These are phyloP conservation scores for Lagodon rhomboides DNA, from an alignment of 2,797 vertebrate genomes.

Conservation along the genomic window DNA sequence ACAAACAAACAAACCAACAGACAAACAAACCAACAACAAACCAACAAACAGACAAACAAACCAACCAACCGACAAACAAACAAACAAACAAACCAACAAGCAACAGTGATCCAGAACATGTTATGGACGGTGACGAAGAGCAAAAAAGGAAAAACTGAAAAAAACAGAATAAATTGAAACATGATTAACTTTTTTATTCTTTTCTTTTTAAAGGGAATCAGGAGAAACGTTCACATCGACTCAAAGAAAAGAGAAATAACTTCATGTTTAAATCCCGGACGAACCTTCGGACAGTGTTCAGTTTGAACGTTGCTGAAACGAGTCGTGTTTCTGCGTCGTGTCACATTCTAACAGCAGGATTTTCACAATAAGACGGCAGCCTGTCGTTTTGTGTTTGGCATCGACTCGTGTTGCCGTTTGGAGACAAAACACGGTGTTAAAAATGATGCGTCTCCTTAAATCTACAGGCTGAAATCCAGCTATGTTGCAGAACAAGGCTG, in stretches of 20 bases:
- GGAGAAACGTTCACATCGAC: background rate
- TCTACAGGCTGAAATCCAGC: background rate
- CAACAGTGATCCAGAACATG: too few species aligned
- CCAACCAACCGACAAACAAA: too few species aligned
- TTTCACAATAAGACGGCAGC: slow-evolving; percentile 2
- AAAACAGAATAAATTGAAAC: background rate
- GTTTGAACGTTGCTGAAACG: background rate
- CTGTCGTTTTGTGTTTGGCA: background rate
- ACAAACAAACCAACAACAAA: too few species aligned
- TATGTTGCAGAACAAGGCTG: background rate
- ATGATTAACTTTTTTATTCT: too few species aligned
- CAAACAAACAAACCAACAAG: too few species aligned
- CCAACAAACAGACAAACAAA: too few species aligned
- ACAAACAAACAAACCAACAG: too few species aligned
- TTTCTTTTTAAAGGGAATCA: too few species aligned
- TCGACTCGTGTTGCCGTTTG: background rate
- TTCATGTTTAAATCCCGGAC: background rate
- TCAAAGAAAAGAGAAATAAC: background rate
- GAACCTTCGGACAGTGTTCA: background rate
- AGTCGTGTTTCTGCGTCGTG: background rate
- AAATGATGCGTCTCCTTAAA: background rate
- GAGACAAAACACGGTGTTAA: background rate
- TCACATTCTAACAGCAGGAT: background rate
- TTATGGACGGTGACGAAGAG: too few species aligned
- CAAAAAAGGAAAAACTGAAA: background rate